These are phyloP conservation scores for Ctenochaetus hawaiiensis DNA, from an alignment of 2,797 vertebrate genomes.

Conservation along the genomic window DNA sequence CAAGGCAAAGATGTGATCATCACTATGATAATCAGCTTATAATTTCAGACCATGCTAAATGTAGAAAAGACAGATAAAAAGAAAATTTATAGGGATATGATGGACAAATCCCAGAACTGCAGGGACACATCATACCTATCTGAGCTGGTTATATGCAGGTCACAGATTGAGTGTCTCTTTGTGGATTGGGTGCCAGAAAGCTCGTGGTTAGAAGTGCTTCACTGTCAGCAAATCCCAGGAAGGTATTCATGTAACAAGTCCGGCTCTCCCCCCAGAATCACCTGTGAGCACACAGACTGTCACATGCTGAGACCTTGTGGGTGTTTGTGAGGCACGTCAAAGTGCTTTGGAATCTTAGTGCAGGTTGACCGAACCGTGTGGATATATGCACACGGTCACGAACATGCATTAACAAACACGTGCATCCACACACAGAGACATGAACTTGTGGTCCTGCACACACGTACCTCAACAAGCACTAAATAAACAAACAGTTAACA, in stretches of 20 bases:
- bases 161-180: conserved; percentile 49
- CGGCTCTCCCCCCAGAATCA: conserved; percentile 45
- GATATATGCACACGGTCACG: conserved; percentile 48
- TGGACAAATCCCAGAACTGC: conserved; percentile 24
- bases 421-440: conserved; percentile 27
- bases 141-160: conserved; percentile 28
- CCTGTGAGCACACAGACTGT: conserved; percentile 54
- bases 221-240: conserved; percentile 38
- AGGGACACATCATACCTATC: conserved; percentile 38
- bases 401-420: conserved; percentile 45
- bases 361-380: conserved; percentile 37
- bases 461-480: conserved; percentile 73
- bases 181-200: conserved; percentile 43
- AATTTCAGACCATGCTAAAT: conserved; percentile 39
- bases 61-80: conserved; percentile 43
- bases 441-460: conserved; percentile 56
- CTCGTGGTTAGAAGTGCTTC: conserved; percentile 21
- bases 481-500: conserved; percentile 82
- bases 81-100: conserved; percentile 44
- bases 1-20: conserved; percentile 44
- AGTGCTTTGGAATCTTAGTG: conserved; percentile 62
- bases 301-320: conserved; percentile 42
- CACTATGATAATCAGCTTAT: conserved; percentile 52
- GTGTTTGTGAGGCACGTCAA: conserved; percentile 47
- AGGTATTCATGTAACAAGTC: conserved; percentile 36